Conservation (phyloP, 2,113 vertebrate genomes). For the Carassius gibelio region DNA sequence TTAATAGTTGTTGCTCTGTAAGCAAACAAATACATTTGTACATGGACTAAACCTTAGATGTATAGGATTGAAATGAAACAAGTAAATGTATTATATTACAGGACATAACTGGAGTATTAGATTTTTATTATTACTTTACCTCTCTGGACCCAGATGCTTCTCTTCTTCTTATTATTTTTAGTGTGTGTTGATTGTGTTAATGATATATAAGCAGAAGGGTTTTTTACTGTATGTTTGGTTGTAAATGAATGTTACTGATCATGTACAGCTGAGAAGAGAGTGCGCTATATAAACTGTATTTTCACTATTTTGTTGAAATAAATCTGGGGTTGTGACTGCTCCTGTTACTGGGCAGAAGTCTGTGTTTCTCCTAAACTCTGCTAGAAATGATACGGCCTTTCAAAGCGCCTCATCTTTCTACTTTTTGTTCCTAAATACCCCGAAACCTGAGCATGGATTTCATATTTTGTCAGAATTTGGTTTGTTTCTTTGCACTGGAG, state of each 20-base stretch:
- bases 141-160: conserved; percentile 41
- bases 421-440: too few relatives aligned
- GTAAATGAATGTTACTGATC: conserved; percentile 71
- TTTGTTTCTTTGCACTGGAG: too few relatives aligned
- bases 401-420: too few relatives aligned
- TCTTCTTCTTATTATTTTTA: conserved; percentile 44
- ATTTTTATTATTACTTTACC: conserved; percentile 44
- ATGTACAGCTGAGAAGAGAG: conserved; percentile 70
- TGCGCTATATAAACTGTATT: conserved; percentile 71
- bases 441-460: too few relatives aligned
- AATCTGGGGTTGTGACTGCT: conserved; percentile 65
- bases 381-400: neutral
- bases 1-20: conserved; percentile 56
- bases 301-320: conserved; percentile 75
- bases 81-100: conserved; percentile 50
- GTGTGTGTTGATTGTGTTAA: conserved; percentile 51
- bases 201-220: conserved; percentile 39
- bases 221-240: conserved; percentile 65
- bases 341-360: conserved; percentile 60
- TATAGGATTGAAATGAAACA: conserved; percentile 21
- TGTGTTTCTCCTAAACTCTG: neutral
- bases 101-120: conserved; percentile 70
- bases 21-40: conserved; percentile 62
- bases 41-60: conserved; percentile 48
- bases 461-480: too few relatives aligned